Conservation (phyloP, 2,888 invertebrate genomes). For the Osmoderma eremita region DNA sequence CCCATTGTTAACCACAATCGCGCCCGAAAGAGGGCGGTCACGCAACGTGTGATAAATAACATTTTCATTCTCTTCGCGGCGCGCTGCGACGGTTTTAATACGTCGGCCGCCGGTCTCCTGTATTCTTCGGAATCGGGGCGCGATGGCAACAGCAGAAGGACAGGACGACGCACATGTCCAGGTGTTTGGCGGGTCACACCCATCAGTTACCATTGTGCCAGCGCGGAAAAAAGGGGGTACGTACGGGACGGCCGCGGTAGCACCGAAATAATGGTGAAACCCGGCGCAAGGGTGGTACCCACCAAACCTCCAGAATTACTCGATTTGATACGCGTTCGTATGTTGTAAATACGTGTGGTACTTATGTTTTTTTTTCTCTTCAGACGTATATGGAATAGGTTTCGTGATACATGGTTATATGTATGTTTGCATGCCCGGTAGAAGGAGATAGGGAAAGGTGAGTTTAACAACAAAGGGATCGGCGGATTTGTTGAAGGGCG, state of each 20-base stretch:
- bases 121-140: constrained; percentile 19
- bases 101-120: constrained; percentile 10
- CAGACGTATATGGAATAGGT: no score
- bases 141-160: constrained; percentile 22
- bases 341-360: neutral
- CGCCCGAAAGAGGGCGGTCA: constrained; percentile 41
- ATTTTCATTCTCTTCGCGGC: constrained; percentile 36
- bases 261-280: constrained; percentile 22
- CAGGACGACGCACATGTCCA: constrained; percentile 30
- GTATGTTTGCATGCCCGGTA: constrained; percentile 52
- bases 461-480: constrained; percentile 49
- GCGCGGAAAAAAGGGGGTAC: constrained; percentile 29
- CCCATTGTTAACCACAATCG: constrained; percentile 32
- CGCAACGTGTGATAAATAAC: constrained; percentile 40
- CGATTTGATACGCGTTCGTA: constrained; percentile 61
- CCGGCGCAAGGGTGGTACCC: constrained; percentile 58
- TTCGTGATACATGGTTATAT: constrained; percentile 29
- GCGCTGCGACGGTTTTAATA: constrained; percentile 38
- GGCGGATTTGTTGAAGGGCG: constrained; percentile 53
- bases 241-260: constrained; percentile 31
- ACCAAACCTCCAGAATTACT: constrained; percentile 63
- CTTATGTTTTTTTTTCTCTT: no score
- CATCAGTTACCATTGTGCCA: constrained; percentile 43
- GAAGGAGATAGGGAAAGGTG: constrained; percentile 52
- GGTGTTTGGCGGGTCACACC: constrained; percentile 47